Conservation (phyloP, 2,888 invertebrate species). For the Acanthosepion lycidas region DNA sequence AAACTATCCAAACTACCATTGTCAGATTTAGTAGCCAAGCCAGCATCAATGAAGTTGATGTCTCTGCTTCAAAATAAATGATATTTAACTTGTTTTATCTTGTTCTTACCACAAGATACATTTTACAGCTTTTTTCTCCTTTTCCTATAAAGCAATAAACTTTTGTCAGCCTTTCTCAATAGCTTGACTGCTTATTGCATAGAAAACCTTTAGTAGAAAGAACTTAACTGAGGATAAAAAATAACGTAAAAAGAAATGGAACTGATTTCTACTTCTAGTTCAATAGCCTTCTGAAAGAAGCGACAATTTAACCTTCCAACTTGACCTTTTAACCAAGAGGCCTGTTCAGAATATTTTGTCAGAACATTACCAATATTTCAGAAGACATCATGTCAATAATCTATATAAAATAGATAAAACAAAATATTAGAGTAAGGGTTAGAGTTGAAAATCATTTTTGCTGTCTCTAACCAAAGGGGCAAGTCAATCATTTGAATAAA, state of each 20-base stretch:
- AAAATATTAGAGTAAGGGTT: background rate
- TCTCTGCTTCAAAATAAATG: background rate
- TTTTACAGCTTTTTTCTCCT: background rate
- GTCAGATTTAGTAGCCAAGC: background rate
- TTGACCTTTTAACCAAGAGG: background rate
- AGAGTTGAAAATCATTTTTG: background rate
- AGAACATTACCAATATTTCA: slow-evolving; percentile 20
- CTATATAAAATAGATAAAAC: background rate
- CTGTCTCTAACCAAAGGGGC: slow-evolving; percentile 4
- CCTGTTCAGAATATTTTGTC: slow-evolving; percentile 33
- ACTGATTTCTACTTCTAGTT: background rate
- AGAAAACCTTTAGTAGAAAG: background rate
- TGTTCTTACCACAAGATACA: background rate
- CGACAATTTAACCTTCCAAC: slow-evolving; percentile 6
- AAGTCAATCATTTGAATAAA: slow-evolving; percentile 3
- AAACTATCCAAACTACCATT: background rate
- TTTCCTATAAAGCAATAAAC: background rate
- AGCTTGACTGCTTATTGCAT: background rate
- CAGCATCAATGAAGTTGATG: background rate
- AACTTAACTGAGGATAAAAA: too few species aligned
- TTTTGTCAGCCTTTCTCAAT: background rate
- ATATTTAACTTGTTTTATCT: background rate
- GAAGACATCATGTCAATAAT: background rate
- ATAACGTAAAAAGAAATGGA: background rate
- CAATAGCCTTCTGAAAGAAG: background rate